Conservation (phyloP, 2,113 vertebrate species). For the Engystomops pustulosus region DNA sequence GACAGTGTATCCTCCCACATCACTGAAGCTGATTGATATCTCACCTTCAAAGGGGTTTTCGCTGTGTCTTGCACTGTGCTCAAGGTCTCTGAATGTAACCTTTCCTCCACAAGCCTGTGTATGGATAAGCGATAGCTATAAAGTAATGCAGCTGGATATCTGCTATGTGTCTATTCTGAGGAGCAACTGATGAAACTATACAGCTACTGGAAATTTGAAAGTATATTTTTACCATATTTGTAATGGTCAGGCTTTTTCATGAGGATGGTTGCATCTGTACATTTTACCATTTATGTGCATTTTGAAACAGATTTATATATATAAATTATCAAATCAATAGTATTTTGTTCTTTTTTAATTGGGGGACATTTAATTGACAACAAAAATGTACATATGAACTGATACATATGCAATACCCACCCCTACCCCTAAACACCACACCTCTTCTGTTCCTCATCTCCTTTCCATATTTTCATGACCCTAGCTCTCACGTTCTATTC, state of each 20-base stretch:
- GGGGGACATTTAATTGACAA: too few relatives aligned
- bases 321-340: too few relatives aligned
- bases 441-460: too few relatives aligned
- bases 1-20: not conserved
- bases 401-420: too few relatives aligned
- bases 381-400: too few relatives aligned
- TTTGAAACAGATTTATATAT: too few relatives aligned
- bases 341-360: too few relatives aligned
- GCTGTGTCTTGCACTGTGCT: conserved; percentile 62
- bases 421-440: too few relatives aligned
- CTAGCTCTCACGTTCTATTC: too few relatives aligned
- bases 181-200: conserved; percentile 60
- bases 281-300: too few relatives aligned
- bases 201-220: conserved; percentile 60
- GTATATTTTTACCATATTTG: not conserved
- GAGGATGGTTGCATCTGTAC: too few relatives aligned
- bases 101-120: conserved; percentile 58
- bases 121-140: conserved; percentile 64
- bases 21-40: conserved; percentile 58
- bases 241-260: not conserved
- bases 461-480: too few relatives aligned
- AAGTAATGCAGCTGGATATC: conserved; percentile 56
- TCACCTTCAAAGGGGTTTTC: conserved; percentile 1
- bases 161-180: conserved; percentile 48
- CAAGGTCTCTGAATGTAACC: conserved; percentile 63